A percentile compares a stretch with the other conserved stretches of the same genome.
Evolutionary conservation across 2,113 vertebrate species (phyloP).

Genomic region (Hemicordylus capensis): DNA sequence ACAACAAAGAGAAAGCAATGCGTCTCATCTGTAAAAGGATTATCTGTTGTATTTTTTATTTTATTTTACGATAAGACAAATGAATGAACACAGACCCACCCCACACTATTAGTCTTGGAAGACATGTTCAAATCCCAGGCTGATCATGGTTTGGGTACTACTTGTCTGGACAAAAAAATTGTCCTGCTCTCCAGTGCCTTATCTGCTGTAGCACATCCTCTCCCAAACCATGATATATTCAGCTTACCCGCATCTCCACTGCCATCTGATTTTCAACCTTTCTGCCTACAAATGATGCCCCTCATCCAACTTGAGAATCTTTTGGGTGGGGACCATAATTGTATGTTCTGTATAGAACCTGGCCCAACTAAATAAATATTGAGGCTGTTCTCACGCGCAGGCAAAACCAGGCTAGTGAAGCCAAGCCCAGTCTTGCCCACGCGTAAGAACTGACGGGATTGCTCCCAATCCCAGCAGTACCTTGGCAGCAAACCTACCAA

Average conservation of each 20-base stretch:
- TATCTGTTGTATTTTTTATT: constrained; percentile 13
- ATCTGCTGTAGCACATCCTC: not conserved
- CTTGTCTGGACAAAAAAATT: not conserved
- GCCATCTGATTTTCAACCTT: not conserved
- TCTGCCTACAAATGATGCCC: not conserved
- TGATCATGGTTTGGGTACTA: not conserved
- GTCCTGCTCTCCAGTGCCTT: not conserved
- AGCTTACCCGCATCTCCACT: too few relatives aligned
- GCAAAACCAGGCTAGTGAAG: too few relatives aligned
- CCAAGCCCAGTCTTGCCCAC: too few relatives aligned
- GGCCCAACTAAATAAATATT: not conserved
- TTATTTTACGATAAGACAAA: too few relatives aligned
- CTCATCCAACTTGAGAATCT: not conserved
- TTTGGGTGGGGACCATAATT: not conserved
- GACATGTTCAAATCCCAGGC: not conserved
- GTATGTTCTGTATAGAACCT: not conserved
- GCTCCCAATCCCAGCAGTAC: too few relatives aligned
- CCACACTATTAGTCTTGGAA: not conserved
- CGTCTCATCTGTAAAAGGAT: not conserved
- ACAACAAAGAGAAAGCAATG: not conserved
- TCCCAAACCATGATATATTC: not conserved
- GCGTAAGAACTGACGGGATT: too few relatives aligned
- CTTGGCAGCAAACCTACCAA: too few relatives aligned
- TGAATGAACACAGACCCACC: not conserved
- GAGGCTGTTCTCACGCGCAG: too few relatives aligned